phyloP scores from a whole-genome alignment of 2,888 invertebrate genomes.

The Synergus umbraculus region DNA sequence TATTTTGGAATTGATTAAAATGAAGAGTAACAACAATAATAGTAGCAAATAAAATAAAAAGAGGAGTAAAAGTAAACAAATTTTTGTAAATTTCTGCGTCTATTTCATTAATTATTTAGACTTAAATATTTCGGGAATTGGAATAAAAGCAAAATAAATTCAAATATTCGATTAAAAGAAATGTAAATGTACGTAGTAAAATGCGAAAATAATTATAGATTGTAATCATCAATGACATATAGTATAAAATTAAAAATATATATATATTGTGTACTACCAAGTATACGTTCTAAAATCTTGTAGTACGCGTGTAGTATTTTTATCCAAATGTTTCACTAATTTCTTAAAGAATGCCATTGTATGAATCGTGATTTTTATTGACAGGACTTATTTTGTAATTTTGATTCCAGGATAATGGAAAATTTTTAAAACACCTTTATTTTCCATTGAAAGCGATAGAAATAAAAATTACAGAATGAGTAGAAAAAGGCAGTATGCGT shows the following conservation, averaged over 20 bases:
- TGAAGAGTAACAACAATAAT: not conserved
- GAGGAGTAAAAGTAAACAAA: not conserved
- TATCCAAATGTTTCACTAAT: not conserved
- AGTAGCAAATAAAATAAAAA: not conserved
- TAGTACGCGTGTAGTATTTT: not conserved
- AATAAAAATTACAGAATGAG: slow-evolving; percentile 9
- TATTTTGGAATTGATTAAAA: not conserved
- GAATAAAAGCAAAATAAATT: not conserved
- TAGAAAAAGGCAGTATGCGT: not conserved
- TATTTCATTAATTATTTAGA: not conserved
- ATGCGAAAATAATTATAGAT: not conserved
- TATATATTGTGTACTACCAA: not conserved
- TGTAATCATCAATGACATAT: not conserved
- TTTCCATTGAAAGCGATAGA: not conserved
- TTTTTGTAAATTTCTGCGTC: not conserved
- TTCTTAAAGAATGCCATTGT: not conserved
- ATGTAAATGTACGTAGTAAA: not conserved
- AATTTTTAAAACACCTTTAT: not conserved
- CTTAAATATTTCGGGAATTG: not conserved
- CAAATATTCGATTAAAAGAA: not conserved
- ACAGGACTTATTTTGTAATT: slow-evolving; percentile 18
- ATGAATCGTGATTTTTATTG: not conserved
- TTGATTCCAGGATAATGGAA: not conserved
- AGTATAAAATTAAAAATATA: not conserved
- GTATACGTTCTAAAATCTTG: not conserved